Conservation (phyloP, 2,888 invertebrate species). For the Caenorhabditis sp. region DNA sequence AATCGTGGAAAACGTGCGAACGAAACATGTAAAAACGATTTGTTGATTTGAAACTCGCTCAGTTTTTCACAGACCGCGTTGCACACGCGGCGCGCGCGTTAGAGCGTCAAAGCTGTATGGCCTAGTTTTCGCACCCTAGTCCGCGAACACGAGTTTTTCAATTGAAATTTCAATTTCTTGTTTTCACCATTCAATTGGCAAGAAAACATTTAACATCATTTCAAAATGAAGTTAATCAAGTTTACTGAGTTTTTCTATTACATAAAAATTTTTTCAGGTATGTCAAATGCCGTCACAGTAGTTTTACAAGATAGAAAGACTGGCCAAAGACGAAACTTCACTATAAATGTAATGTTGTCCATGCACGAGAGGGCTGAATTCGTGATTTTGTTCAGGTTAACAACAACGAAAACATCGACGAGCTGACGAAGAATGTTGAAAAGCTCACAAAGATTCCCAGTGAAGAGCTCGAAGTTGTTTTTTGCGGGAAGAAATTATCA, state of each 20-base stretch:
- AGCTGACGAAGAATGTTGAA: slow-evolving; percentile 49
- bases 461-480: slow-evolving; percentile 66
- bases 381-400: slow-evolving; percentile 30
- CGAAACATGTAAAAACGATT: slow-evolving; percentile 10
- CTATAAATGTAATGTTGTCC: slow-evolving; percentile 25
- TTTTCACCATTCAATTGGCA: too few relatives aligned
- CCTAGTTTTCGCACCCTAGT: slow-evolving; percentile 23
- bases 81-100: slow-evolving; percentile 31
- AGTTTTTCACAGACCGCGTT: slow-evolving; percentile 18
- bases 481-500: slow-evolving; percentile 67
- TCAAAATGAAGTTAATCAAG: too few relatives aligned
- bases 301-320: slow-evolving; percentile 54
- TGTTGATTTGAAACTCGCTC: slow-evolving; percentile 43
- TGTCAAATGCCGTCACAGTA: slow-evolving; percentile 53
- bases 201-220: too few relatives aligned
- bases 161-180: neutral
- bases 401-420: slow-evolving; percentile 41
- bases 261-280: slow-evolving; percentile 9
- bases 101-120: slow-evolving; percentile 19
- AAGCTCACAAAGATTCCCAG: slow-evolving; percentile 52
- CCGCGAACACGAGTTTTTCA: neutral
- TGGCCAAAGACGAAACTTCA: slow-evolving; percentile 41
- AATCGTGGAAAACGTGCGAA: slow-evolving; percentile 19
- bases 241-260: neutral
- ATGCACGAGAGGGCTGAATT: neutral